Conservation (phyloP, 1,140 invertebrate species). For the Onthophagus taurus region DNA sequence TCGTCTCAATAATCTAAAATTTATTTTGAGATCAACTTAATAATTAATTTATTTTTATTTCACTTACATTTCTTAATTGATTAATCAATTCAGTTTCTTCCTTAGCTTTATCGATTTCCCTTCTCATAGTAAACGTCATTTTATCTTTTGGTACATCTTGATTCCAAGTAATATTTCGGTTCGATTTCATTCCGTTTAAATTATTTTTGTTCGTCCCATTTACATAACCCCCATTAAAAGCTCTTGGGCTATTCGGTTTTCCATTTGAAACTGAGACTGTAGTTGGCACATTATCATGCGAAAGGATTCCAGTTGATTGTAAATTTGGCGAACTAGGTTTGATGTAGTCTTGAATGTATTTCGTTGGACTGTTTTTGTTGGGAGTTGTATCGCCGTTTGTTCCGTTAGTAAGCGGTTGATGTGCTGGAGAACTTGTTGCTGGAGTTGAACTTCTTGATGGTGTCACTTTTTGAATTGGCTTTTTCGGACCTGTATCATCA, state of each 20-base stretch:
- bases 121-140: conserved; percentile 82
- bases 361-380: conserved; percentile 34
- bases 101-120: conserved; percentile 80
- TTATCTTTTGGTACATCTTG: conserved; percentile 61
- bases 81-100: conserved; percentile 82
- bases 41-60: background rate
- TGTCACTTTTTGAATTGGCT: conserved; percentile 50
- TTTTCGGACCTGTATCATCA: conserved; percentile 31
- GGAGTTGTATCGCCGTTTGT: conserved; percentile 40
- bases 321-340: conserved; percentile 65
- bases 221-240: conserved; percentile 44
- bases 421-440: conserved; percentile 11
- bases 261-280: conserved; percentile 12
- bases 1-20: conserved; percentile 77
- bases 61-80: conserved; percentile 69
- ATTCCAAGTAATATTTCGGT: conserved; percentile 56
- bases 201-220: conserved; percentile 20
- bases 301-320: conserved; percentile 37
- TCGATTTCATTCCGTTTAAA: conserved; percentile 40
- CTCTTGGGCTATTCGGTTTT: conserved; percentile 35
- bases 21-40: conserved; percentile 11
- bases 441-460: conserved; percentile 40
- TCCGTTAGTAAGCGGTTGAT: conserved; percentile 32
- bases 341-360: conserved; percentile 44
- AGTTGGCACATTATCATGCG: conserved; percentile 41